A percentile compares a stretch with the other conserved stretches of the same genome.
phyloP scores from a whole-genome alignment of 2,888 invertebrate genomes.

The Heteropelma amictum region DNA sequence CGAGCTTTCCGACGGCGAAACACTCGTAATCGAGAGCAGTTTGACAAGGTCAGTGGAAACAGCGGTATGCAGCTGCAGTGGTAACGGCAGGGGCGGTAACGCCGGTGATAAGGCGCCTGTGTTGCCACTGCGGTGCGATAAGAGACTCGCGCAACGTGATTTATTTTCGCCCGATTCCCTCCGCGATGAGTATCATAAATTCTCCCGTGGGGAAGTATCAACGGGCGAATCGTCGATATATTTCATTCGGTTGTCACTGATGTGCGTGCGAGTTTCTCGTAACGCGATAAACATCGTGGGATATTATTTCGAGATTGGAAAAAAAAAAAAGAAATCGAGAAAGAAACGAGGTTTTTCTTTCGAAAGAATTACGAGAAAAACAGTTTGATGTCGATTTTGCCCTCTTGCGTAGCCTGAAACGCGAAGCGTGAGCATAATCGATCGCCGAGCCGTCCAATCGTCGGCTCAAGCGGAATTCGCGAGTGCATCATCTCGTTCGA shows the following conservation, averaged over 20 bases:
- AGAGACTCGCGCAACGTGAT: slow-evolving; percentile 32
- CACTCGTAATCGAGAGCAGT: no score
- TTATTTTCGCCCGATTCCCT: slow-evolving; percentile 23
- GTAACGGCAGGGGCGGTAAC: slow-evolving; percentile 16
- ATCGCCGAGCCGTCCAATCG: slow-evolving; percentile 42
- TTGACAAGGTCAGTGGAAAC: no score
- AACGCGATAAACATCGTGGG: no score
- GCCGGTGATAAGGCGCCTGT: slow-evolving; percentile 22
- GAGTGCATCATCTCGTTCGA: slow-evolving; percentile 37
- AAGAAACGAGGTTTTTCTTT: no score
- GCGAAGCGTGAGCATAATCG: slow-evolving; percentile 44
- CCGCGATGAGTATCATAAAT: slow-evolving; percentile 27
- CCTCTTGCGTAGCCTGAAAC: not conserved
- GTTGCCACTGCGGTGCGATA: slow-evolving; percentile 30
- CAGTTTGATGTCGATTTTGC: no score
- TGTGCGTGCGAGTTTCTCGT: no score
- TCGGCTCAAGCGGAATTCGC: slow-evolving; percentile 4
- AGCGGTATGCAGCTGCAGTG: not conserved
- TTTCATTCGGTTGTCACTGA: no score
- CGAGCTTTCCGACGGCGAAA: no score
- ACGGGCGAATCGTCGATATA: not conserved
- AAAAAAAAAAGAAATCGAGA: no score
- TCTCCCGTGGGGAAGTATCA: slow-evolving; percentile 22
- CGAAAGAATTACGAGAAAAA: no score
- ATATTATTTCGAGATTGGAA: no score